Evolutionary conservation across 2,113 vertebrate species (phyloP).

Genomic region (Spea multiplicata): DNA sequence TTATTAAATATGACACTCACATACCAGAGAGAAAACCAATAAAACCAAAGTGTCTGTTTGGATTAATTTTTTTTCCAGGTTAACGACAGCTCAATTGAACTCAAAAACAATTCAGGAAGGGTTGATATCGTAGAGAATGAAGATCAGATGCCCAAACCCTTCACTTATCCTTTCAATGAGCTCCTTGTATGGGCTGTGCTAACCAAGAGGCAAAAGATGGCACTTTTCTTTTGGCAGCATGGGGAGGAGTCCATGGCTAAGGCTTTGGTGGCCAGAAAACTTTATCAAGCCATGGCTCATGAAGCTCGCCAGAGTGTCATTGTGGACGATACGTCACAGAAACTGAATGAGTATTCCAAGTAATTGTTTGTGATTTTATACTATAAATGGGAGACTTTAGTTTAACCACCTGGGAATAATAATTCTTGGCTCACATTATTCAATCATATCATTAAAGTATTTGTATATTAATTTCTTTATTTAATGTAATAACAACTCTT

Average conservation of each 20-base stretch:
- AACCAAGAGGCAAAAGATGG: conserved; percentile 97
- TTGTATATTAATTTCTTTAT: no score
- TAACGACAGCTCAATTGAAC: not conserved
- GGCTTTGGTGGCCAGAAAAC: conserved; percentile 92
- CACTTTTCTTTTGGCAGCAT: conserved; percentile 97
- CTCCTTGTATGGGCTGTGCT: conserved; percentile 94
- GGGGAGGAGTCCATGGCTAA: conserved; percentile 98
- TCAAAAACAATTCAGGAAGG: conserved; percentile 58
- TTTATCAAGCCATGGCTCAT: conserved; percentile 90
- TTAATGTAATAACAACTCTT: no score
- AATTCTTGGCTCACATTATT: no score
- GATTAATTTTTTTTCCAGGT: not conserved
- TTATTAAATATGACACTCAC: no score
- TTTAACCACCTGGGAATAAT: not conserved
- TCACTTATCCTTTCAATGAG: conserved; percentile 95
- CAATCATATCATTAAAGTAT: no score
- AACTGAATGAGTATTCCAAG: conserved; percentile 94
- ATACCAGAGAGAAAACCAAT: not conserved
- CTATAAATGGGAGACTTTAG: not conserved
- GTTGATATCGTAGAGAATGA: conserved; percentile 91
- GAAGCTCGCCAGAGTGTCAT: conserved; percentile 96
- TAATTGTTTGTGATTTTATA: conserved; percentile 55
- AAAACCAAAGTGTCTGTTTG: not conserved
- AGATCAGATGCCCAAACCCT: conserved; percentile 88
- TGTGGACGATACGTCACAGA: conserved; percentile 93